phyloP scores from a whole-genome alignment of 1,140 invertebrate species.

The Lucilia sericata region DNA sequence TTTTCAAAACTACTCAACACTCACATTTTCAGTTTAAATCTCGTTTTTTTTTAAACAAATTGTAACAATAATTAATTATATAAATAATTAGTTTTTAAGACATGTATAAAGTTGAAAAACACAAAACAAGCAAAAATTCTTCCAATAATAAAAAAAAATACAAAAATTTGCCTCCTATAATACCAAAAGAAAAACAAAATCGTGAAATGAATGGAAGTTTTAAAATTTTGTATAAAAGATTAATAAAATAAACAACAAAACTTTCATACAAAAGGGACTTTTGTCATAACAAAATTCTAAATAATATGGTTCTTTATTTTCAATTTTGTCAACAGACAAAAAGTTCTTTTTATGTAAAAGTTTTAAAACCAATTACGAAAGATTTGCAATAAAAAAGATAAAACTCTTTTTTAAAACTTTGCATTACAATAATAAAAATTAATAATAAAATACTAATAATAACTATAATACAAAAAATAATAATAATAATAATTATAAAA shows the following conservation, averaged over 20 bases:
- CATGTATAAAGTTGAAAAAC: conserved; percentile 32
- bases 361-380: neutral
- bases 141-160: conserved; percentile 9
- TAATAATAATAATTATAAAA: neutral
- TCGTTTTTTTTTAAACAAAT: conserved; percentile 9
- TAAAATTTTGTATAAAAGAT: conserved; percentile 26
- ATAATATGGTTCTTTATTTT: neutral
- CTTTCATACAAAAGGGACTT: neutral
- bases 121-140: conserved; percentile 32
- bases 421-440: conserved; percentile 19
- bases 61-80: conserved; percentile 42
- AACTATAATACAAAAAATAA: neutral
- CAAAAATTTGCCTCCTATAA: neutral
- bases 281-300: neutral
- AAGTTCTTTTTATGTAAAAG: neutral
- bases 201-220: neutral
- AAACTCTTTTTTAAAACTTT: neutral
- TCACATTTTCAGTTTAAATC: neutral
- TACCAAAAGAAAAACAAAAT: neutral
- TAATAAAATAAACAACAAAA: neutral
- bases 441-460: conserved; percentile 24
- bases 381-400: neutral
- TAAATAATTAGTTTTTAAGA: conserved; percentile 17
- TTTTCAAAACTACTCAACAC: neutral
- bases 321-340: neutral